Evolutionary conservation across 1,140 invertebrate genomes (phyloP), one percentile per base, ranked within the genome.

Genomic region (Dinothrombium tinctorium): DNA sequence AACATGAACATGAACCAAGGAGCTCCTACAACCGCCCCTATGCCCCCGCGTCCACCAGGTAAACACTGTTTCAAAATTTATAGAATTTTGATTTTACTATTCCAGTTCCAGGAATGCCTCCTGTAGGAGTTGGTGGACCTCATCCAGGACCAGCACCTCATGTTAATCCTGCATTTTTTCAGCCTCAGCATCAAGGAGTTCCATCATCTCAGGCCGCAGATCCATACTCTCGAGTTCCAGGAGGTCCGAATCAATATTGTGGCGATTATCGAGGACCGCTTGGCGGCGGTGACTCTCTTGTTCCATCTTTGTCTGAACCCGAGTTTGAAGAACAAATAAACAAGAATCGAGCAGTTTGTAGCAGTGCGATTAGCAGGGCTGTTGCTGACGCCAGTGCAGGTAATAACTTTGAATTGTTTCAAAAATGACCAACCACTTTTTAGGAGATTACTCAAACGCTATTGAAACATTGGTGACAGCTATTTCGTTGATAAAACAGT

Each of bases 391-490:
- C 92, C 2, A 84, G 87, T 21, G 80, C 49, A 23, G 49, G 44
- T 46, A 44, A 40, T 17, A 6, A 11, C 2, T 8, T 2, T 19
- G 14, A 42, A 39, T 25, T 14, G 14, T 29, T 41, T 44, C 8
- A 2, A 36, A 36, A 22, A 22, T 23, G 20, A 2, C 23, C 37
- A 20, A 9, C 25, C 23, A 38, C 38, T 44, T 51, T 52, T 11
- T 50, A 70, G 84, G 84, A 11, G 90, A 98, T 61, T 94, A 86
- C 62, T 79, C 81, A 0, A 87, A 81, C 60, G 92, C 92, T 33
- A 94, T 98, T 52, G 90, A 98, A 61, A 98, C 92, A 4, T 61
- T 99, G 43, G 84, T 94, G 4, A 99, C 92, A 1, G 92, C 92
- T 2, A 96, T 98, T 49, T 94, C 87, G 4, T 63, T 99, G 15